phyloP scores from a whole-genome alignment of 2,113 vertebrate genomes.

The Albula glossodonta region DNA sequence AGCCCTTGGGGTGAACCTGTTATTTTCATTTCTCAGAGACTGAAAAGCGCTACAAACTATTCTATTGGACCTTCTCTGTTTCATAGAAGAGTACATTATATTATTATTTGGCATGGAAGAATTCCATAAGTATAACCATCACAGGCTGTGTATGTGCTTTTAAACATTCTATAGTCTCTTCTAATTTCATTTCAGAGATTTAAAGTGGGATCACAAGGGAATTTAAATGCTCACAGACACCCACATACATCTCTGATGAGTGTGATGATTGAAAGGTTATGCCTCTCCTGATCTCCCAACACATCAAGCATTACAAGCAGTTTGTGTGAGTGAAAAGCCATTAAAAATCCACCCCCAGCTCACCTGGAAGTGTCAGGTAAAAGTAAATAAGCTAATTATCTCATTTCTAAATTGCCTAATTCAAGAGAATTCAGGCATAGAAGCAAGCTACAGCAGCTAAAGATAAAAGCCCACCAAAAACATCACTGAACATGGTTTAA shows the following conservation, averaged over 20 bases:
- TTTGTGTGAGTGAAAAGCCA: not conserved
- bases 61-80: not conserved
- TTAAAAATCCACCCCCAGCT: not conserved
- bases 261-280: not conserved
- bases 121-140: not conserved
- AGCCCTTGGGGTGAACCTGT: not conserved
- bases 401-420: not conserved
- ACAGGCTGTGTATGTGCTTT: not conserved
- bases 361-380: not conserved
- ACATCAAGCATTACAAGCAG: not conserved
- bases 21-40: not conserved
- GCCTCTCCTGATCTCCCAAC: not conserved
- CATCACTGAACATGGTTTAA: too few relatives aligned
- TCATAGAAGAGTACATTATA: not conserved
- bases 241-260: not conserved
- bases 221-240: not conserved
- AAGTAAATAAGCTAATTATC: not conserved
- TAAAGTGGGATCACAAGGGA: not conserved
- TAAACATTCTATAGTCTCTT: not conserved
- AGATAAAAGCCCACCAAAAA: not conserved
- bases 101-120: not conserved
- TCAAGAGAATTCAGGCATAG: not conserved
- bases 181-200: not conserved
- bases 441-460: not conserved
- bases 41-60: not conserved